Base-by-base conservation (phyloP, 2,888 invertebrate species). In the Stenchaetothrips biformis region DNA sequence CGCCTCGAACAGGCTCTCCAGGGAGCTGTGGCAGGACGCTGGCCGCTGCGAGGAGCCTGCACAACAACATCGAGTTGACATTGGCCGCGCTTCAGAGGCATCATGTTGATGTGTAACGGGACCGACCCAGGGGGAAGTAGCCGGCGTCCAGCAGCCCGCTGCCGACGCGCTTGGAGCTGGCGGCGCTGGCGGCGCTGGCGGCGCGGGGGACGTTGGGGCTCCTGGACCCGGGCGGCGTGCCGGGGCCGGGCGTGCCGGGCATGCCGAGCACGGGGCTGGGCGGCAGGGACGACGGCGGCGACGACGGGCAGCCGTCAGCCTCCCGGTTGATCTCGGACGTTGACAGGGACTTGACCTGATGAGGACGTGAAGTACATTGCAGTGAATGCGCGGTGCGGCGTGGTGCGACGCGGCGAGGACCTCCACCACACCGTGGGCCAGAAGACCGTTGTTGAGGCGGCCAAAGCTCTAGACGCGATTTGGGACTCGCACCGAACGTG, bases 281-380 rank as follows among this genome's bases (percentile, higher is more conserved):
- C 7, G 37, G 21, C 67, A 8, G 67, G 67, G 67, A 21, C 18
- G 59, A 0, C 59, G 59, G 16, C 59, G 18, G 59, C 25, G 67
- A 25, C 67, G 21, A 25, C 21, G 11, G 67, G 37, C 37, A 37
- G 37, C 37, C 37, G 37, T 37, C 37, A 37, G 37, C 37, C 37
- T 37, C 25, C 67, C 67, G 67, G 67, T 74, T 74, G 67, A 74
- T 74, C 67, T 74, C 67, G 21, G 67, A 74, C 67, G 67, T 74
- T 25, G 67, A 74, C 67, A 74, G 67, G 2, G 67, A 74, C 67
- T 74, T 74, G 67, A 74, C 67, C 67, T 74, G 67, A 74, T 9
- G 67, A 62, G n/a, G 62, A 62, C n/a, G 2, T 37, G 37, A 37
- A 4, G 37, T 37, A 37, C 37, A 4, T 37, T 37, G 37, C 37